Evolutionary conservation across 2,888 invertebrate genomes (phyloP), one percentile per base, ranked within the genome.

Genomic region (Eupithecia tripunctaria): DNA sequence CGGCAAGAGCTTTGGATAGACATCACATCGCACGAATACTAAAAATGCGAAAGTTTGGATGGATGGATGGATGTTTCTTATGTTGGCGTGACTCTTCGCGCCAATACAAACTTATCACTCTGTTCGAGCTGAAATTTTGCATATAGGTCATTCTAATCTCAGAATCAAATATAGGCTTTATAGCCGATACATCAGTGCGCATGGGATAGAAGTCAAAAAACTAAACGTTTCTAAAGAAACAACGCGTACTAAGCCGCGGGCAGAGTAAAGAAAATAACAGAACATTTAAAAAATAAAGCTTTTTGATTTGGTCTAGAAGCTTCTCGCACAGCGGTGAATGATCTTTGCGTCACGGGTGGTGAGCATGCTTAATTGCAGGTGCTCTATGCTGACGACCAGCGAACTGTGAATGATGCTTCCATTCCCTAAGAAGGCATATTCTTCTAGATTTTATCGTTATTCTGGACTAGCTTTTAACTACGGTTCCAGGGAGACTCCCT

Each of bases 321-420:
- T 63, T 63, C 62, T 70, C 68, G 76, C 8, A 10, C 25, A 4
- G 56, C 56, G 62, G 62, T 63, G 62, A 63, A 63, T 32, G 62
- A 63, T 63, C 62, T 63, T n/a, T 0, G 8, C 76, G 10, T 38
- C 65, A 65, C 65, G 65, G 65, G 14, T 38, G 56, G 36, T 51
- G 67, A n/a, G 14, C 38, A 25, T 12, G 21, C 18, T 43, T 47
- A 67, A 63, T 63, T 63, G 62, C 36, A 21, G 29, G 62, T 63
- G 62, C 36, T 32, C 32, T 63, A 63, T 63, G 62, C 32, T 62
- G 66, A 21, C 63, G 69, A 68, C 73, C 56, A 43, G 51, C 69
- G 67, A 60, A 51, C 70, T 73, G 62, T 73, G 63, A 72, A 68
- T n/a, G 8, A 25, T 25, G 12, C 10, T 56, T 21, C 21, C 56